Percentiles rank a stretch among this genome's conserved stretches.
phyloP scores from a whole-genome alignment of 2,888 invertebrate genomes.

The Drosophila anomelani region DNA sequence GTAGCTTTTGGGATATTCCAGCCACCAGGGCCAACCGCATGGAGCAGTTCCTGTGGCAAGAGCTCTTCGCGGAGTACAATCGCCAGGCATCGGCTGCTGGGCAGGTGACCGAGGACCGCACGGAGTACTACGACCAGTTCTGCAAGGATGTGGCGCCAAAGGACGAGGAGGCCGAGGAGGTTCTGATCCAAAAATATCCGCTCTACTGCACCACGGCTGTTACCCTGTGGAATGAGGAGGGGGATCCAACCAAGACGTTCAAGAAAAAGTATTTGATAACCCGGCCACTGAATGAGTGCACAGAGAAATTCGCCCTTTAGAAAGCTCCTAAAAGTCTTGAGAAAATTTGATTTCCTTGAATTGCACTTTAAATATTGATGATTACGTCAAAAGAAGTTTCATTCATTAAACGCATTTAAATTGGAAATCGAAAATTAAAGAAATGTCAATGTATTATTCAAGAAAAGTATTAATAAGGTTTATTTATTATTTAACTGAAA shows the following conservation, averaged over 20 bases:
- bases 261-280: conserved; percentile 72
- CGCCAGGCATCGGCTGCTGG: conserved; percentile 55
- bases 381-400: too few species aligned
- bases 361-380: too few species aligned
- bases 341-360: background rate
- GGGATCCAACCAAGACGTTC: conserved; percentile 78
- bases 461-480: too few species aligned
- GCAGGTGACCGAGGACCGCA: conserved; percentile 53
- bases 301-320: conserved; percentile 79
- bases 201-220: conserved; percentile 81
- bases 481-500: too few species aligned
- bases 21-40: conserved; percentile 77
- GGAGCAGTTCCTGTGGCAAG: conserved; percentile 82
- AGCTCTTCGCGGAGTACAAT: conserved; percentile 81
- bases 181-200: conserved; percentile 76
- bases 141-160: conserved; percentile 69
- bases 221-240: conserved; percentile 80
- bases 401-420: too few species aligned
- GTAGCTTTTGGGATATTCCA: conserved; percentile 29
- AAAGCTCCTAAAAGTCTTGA: background rate
- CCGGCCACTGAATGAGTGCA: conserved; percentile 72
- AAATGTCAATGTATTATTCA: too few species aligned
- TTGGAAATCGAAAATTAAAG: too few species aligned
- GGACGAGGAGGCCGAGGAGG: conserved; percentile 66
- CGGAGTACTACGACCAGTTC: conserved; percentile 81